These are phyloP conservation scores for Paramormyrops kingsleyae DNA, from an alignment of 2,113 vertebrate species.

Conservation along the genomic window DNA sequence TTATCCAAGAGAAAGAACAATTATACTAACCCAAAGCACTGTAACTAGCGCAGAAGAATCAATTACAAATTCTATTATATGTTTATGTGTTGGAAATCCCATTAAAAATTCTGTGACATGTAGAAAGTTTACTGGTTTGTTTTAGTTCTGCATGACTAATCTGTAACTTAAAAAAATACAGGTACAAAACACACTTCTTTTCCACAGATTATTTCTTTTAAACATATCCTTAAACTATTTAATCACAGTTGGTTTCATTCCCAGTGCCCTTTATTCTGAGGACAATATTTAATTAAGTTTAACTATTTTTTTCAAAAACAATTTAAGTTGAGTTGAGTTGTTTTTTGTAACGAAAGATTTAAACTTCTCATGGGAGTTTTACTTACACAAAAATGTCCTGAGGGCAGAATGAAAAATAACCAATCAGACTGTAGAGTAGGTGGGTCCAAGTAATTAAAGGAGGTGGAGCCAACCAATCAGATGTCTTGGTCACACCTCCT, in stretches of 20 bases:
- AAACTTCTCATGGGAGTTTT: not conserved
- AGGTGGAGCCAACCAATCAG: no score
- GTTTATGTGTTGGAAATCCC: not conserved
- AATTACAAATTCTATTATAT: not conserved
- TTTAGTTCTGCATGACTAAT: not conserved
- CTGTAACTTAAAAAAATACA: not conserved
- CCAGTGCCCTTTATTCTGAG: not conserved
- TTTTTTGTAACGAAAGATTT: not conserved
- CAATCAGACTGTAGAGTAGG: no score
- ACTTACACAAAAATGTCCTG: no score
- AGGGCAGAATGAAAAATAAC: no score
- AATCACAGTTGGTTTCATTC: not conserved
- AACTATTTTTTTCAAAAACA: not conserved
- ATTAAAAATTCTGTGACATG: not conserved
- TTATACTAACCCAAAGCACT: not conserved
- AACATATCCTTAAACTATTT: not conserved
- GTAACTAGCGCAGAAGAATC: not conserved
- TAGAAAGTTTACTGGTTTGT: not conserved
- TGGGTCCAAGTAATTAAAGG: no score
- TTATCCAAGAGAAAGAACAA: not conserved
- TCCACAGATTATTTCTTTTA: not conserved
- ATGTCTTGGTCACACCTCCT: no score
- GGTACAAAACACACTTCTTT: not conserved
- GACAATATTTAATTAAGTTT: not conserved
- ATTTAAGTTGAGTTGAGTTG: not conserved